Evolutionary conservation across 1,140 invertebrate species (phyloP), one percentile per base, ranked within the genome.

Genomic region (Leptinotarsa lineolata): DNA sequence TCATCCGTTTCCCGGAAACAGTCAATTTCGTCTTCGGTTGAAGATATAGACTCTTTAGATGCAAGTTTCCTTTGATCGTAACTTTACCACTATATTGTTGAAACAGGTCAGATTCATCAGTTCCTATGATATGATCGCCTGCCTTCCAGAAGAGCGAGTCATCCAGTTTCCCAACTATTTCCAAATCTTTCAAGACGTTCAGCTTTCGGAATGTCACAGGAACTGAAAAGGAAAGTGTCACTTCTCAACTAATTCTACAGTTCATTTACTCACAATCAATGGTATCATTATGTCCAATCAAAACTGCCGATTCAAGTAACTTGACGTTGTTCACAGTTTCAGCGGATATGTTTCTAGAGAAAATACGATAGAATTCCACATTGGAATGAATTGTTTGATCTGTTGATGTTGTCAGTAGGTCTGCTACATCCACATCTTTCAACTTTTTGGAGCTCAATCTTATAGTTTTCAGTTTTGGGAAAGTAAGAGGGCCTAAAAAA

Each of bases 71-170:
- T 12, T 75, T 74, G 54, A 83, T 81, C 68, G 61, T 76, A 46
- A 83, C 76, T 30, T 77, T 74, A 39, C 73, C 74, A n/a, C 60
- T 71, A 58, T 83, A 83, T 61, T 64, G 74, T 74, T 83, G 81
- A 12, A 76, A 64, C 18, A 81, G 79, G 70, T 83, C 78, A 11
- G 77, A 74, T 72, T 78, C 77, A 48, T 78, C 74, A 21, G 76
- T 80, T 20, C 76, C 76, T 22, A 77, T 58, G 16, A 80, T 74
- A 60, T 74, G 72, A 22, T 75, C 72, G 15, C 72, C 60, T 30
- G 74, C 65, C 5, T 72, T 75, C 54, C 72, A 24, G 45, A 75
- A 71, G 39, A 76, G 76, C 6, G 68, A 72, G 20, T 73, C 46
- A 39, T 73, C 60, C 8, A 78, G 45, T 21, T 76, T 66, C n/a